Evolutionary conservation across 1,140 invertebrate genomes (phyloP).

Genomic region (Drosophila pseudoobscura): DNA sequence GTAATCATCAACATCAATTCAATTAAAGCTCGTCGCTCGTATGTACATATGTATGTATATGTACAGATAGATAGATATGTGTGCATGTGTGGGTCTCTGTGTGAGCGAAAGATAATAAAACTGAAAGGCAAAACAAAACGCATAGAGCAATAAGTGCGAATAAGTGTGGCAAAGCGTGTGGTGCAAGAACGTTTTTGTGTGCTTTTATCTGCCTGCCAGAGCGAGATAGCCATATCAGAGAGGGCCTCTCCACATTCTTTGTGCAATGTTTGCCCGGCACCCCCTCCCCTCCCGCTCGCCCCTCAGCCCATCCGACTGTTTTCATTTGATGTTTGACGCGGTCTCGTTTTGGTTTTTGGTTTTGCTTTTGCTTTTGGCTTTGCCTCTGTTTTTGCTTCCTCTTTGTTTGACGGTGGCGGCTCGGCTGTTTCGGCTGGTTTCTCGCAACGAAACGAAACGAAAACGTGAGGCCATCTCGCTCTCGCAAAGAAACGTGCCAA

Average conservation of each 20-base stretch:
- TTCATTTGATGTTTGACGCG: constrained; percentile 49
- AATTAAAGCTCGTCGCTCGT: constrained; percentile 48
- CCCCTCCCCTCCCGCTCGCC: constrained; percentile 7
- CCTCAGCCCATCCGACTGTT: not conserved
- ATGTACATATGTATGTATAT: not conserved
- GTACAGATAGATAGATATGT: too few relatives aligned
- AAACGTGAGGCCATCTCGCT: constrained; percentile 54
- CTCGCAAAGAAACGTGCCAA: constrained; percentile 72
- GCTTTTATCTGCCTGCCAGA: constrained; percentile 19
- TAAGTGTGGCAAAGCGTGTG: constrained; percentile 45
- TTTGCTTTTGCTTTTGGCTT: constrained; percentile 30
- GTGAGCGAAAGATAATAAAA: constrained; percentile 46
- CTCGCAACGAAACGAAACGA: constrained; percentile 15
- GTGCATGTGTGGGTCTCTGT: constrained; percentile 3
- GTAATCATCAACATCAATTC: constrained; percentile 65
- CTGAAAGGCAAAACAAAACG: constrained; percentile 33
- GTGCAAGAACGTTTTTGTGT: constrained; percentile 23
- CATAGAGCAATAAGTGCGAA: constrained; percentile 43
- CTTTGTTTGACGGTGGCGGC: constrained; percentile 48
- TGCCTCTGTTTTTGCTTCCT: constrained; percentile 60
- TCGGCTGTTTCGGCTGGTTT: constrained; percentile 17
- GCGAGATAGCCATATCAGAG: not conserved
- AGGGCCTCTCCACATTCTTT: too few relatives aligned
- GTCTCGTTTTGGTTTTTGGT: constrained; percentile 32
- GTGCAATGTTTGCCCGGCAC: constrained; percentile 16